A percentile compares a stretch with the other conserved stretches of the same genome.
These are phyloP conservation scores for Ceratitis capitata DNA, from an alignment of 1,140 invertebrate genomes.

Conservation along the genomic window DNA sequence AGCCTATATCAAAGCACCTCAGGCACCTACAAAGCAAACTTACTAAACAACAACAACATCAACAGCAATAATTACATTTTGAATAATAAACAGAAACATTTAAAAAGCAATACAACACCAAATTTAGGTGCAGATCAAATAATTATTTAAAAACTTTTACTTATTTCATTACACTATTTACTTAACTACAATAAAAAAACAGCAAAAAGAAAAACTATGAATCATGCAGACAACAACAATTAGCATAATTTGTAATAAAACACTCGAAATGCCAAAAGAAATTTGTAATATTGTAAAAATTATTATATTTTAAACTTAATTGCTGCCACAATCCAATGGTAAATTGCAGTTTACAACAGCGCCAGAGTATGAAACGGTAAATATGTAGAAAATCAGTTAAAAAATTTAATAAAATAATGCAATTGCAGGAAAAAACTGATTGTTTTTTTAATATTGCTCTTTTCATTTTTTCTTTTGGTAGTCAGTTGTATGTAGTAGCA, in stretches of 20 bases:
- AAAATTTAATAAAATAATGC: neutral
- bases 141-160: neutral
- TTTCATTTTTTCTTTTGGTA: no score
- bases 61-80: neutral
- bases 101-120: neutral
- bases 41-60: neutral
- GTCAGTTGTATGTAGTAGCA: neutral
- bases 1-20: no score
- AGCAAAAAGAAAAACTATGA: neutral
- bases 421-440: no score
- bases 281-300: neutral
- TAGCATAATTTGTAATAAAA: neutral
- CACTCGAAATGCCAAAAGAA: neutral
- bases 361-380: conserved; percentile 66
- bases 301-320: neutral
- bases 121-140: neutral
- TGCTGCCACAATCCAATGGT: neutral
- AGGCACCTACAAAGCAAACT: neutral
- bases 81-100: neutral
- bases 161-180: neutral
- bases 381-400: conserved; percentile 46
- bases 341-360: conserved; percentile 59
- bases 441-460: no score
- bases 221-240: neutral
- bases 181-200: neutral